Percentiles rank a stretch among this genome's conserved stretches.
These are phyloP conservation scores for Nansenia antarctica DNA, from an alignment of 2,113 vertebrate genomes.

Conservation along the genomic window DNA sequence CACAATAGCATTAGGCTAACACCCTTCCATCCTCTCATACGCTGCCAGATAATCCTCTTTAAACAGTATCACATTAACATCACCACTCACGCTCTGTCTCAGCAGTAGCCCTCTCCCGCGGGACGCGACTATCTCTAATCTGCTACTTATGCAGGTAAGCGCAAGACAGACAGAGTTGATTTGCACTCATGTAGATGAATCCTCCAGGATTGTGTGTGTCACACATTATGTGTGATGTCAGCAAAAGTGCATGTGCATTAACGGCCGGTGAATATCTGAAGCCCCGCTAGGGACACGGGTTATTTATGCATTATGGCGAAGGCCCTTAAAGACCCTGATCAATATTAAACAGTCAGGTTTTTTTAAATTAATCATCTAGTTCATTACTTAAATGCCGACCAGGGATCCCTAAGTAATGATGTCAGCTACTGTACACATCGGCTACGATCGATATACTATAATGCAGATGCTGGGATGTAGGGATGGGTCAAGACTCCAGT, in stretches of 20 bases:
- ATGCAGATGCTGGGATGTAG: constrained; percentile 13
- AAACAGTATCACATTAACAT: not conserved
- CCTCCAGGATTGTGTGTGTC: constrained; percentile 29
- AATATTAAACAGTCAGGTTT: constrained; percentile 49
- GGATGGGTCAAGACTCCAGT: constrained; percentile 30
- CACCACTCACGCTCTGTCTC: not conserved
- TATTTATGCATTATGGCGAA: constrained; percentile 46
- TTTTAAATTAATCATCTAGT: constrained; percentile 55
- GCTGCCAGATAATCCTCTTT: constrained; percentile 24
- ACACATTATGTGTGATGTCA: constrained; percentile 56
- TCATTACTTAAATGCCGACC: constrained; percentile 54
- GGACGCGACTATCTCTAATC: constrained; percentile 54
- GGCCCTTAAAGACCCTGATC: constrained; percentile 40
- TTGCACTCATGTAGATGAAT: constrained; percentile 55
- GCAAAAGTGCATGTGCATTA: constrained; percentile 50
- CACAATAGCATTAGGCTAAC: not conserved
- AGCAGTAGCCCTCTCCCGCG: not conserved
- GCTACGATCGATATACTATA: constrained; percentile 33
- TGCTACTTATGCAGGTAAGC: constrained; percentile 39
- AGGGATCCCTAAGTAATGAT: constrained; percentile 39
- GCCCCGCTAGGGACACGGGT: constrained; percentile 29
- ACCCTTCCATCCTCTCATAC: not conserved
- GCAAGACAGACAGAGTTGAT: constrained; percentile 12
- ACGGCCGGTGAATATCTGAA: constrained; percentile 29
- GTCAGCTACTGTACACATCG: not conserved